A percentile compares a stretch with the other conserved stretches of the same genome.
Evolutionary conservation across 2,113 vertebrate species (phyloP).

Genomic region (Melanocharis versteri): DNA sequence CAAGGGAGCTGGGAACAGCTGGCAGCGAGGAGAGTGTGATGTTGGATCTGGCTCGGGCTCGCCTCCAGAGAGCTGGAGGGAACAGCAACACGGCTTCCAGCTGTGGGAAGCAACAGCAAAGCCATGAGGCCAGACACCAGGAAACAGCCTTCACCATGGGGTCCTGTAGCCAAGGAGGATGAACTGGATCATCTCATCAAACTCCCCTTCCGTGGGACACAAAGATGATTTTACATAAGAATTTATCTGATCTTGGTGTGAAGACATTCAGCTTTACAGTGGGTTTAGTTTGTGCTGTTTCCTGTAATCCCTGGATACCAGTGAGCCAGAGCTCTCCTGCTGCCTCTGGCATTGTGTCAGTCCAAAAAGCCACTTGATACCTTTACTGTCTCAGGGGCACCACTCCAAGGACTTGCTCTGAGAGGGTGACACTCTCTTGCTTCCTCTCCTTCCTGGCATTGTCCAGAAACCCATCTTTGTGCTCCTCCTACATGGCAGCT

Average conservation of each 20-base stretch:
- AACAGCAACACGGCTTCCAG: neutral
- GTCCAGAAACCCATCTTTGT: neutral
- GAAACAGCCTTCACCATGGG: neutral
- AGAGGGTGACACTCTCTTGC: neutral
- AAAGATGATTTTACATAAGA: neutral
- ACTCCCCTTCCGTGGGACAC: rapidly evolving
- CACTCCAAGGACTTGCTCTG: neutral
- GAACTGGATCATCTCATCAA: neutral
- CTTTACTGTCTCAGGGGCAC: neutral
- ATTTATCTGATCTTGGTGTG: neutral
- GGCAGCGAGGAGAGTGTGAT: neutral
- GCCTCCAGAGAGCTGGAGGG: neutral
- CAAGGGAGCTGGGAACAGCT: neutral
- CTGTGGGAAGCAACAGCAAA: neutral
- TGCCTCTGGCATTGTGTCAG: neutral
- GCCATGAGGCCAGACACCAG: neutral
- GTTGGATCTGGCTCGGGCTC: neutral
- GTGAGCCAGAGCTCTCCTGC: neutral
- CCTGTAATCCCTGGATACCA: neutral
- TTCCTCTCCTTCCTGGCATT: neutral
- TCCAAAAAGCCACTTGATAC: neutral
- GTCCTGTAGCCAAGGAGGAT: neutral
- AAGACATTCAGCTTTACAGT: neutral
- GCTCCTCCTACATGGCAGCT: neutral
- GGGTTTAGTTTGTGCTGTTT: neutral